Evolutionary conservation across 2,888 invertebrate species (phyloP).

Genomic region (Cantharis flavilabris): DNA sequence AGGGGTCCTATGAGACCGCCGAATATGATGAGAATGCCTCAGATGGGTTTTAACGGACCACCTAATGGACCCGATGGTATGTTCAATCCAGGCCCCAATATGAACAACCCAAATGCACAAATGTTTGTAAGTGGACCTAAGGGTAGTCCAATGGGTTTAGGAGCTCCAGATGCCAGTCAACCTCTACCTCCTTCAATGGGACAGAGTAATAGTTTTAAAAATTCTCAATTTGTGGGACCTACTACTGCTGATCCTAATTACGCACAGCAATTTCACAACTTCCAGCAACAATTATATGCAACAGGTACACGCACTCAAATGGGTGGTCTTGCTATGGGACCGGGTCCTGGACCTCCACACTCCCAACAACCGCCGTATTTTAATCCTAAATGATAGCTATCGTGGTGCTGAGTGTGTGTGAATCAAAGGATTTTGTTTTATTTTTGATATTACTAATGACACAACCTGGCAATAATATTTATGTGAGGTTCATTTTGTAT

Average conservation of each 20-base stretch:
- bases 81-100: slow-evolving; percentile 52
- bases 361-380: slow-evolving; percentile 57
- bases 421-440: slow-evolving; percentile 53
- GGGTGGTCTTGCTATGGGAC: slow-evolving; percentile 54
- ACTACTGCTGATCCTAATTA: slow-evolving; percentile 89
- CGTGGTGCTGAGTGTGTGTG: slow-evolving; percentile 53
- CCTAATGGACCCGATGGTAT: slow-evolving; percentile 51
- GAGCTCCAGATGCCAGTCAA: slow-evolving; percentile 68
- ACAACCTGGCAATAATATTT: slow-evolving; percentile 54
- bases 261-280: slow-evolving; percentile 94
- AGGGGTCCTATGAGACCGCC: slow-evolving; percentile 55
- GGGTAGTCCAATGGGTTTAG: slow-evolving; percentile 62
- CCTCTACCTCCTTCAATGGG: slow-evolving; percentile 81
- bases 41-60: slow-evolving; percentile 53
- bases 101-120: slow-evolving; percentile 58
- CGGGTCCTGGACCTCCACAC: slow-evolving; percentile 57
- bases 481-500: slow-evolving; percentile 51
- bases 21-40: slow-evolving; percentile 54
- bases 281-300: slow-evolving; percentile 93
- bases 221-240: slow-evolving; percentile 81
- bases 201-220: slow-evolving; percentile 72
- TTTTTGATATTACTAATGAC: slow-evolving; percentile 56
- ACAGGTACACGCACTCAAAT: slow-evolving; percentile 74
- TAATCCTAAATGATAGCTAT: slow-evolving; percentile 55
- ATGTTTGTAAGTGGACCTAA: slow-evolving; percentile 64